Base-by-base conservation (phyloP, 2,113 vertebrate species). In the Strix aluco region DNA sequence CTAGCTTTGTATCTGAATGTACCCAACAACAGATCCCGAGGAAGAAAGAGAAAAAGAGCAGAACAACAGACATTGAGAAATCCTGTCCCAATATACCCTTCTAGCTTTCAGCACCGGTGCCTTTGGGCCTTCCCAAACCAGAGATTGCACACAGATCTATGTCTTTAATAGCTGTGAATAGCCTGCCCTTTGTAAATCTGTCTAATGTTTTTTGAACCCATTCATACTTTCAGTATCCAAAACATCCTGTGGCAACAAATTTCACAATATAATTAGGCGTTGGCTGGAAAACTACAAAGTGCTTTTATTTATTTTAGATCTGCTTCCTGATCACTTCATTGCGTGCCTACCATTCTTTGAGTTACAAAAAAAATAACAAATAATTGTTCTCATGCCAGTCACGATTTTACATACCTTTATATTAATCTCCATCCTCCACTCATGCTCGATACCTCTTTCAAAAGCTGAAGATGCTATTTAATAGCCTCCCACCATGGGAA, bases 181-280 rank as follows among this genome's bases (percentile, higher is more conserved):
- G 57, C 51, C 23, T 93, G 78, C 58, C 92, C 93, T 95, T 92
- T 82, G 84, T 82, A 91, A 95, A 91, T 85, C 94, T 69, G 52
- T 38, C 93, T 94, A 61, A 88, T 70, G 78, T 90, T 91, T 95
- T 91, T 77, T 95, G 87, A 95, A 96, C 58, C 87, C 93, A 96
- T 97, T 96, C 96, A 96, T 93, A 65, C 81, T 96, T 94, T 57
- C 84, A 96, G 96, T 90, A 96, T 82, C 96, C 94, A 97, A 97
- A 97, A 96, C 95, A 96, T 97, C 96, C 93, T 90, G 96, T 96
- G 96, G 96, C 96, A 96, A 95, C 93, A 95, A 87, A 93, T 97
- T 97, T 96, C 96, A 97, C 93, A 95, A 96, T 85, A 52, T 82
- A 91, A 95, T 92, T 72, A 96, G 96, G 94, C 90, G 87, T 97